Evolutionary conservation across 2,113 vertebrate genomes (phyloP), one percentile per base, ranked within the genome.

Genomic region (Malurus alboscapulatus): DNA sequence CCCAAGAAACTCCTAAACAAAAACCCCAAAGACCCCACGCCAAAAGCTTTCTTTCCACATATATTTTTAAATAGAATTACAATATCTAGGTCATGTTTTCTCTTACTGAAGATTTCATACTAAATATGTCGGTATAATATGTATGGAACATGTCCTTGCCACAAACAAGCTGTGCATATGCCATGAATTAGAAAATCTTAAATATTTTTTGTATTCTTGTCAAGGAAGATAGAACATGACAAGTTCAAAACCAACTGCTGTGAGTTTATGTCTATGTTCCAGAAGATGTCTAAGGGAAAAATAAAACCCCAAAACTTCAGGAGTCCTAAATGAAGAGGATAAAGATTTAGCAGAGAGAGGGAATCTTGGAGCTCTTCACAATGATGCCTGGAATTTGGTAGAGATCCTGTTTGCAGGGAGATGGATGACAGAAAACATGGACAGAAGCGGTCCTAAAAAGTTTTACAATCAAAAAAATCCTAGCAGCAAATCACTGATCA

Each of bases 111-210:
- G 3, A 32, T 67, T 81, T 84, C 38, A 38, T 62, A 57, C 10
- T 14, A 58, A 61, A 73, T 0, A 0, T 36, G 12, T 53, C 8
- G 22, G 4, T 17, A 42, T 32, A 69, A 44, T 36, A 54, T 1
- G 0, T 17, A 16, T 1, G 2, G 22, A 54, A 36, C 7, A 15
- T 5, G 2, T 66, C 17, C 40, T 65, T 19, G 7, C 9, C n/a
- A 48, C n/a, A 62, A 59, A 45, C 2, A 45, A 36, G 25, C 5
- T 17, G 32, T 19, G 27, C 3, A 22, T 34, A 16, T 59, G 2
- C 10, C 22, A 58, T 6, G 75, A 55, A 79, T 30, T 51, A 38
- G 12, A 24, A 79, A 75, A 75, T 27, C 10, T 17, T 67, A 19
- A 63, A 51, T 82, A 48, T 55, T 38, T 5, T 84, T 63, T 57